Evolutionary conservation across 1,140 invertebrate genomes (phyloP).

Genomic region (Steinernema khuongi): DNA sequence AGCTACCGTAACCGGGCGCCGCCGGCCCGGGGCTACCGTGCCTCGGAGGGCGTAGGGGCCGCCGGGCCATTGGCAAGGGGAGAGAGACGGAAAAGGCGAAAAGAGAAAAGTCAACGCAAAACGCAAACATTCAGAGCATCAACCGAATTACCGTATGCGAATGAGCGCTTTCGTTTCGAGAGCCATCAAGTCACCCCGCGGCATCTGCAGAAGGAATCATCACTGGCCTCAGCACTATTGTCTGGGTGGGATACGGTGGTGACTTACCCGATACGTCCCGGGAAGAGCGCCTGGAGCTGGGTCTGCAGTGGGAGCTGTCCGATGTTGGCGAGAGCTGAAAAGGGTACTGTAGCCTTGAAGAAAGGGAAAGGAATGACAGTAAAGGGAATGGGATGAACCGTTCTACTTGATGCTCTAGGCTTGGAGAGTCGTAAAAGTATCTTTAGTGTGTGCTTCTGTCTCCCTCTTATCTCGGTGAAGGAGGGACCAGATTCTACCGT

Average conservation of each 20-base stretch:
- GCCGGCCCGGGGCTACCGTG: no score
- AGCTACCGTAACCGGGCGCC: not conserved
- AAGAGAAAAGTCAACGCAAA: conserved; percentile 8
- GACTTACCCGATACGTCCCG: conserved; percentile 42
- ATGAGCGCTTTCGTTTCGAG: conserved; percentile 16
- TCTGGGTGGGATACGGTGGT: conserved; percentile 10
- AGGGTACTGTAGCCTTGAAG: conserved; percentile 20
- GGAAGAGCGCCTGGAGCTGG: conserved; percentile 43
- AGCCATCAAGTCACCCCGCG: conserved; percentile 5
- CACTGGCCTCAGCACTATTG: conserved; percentile 16
- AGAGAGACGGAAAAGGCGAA: not conserved
- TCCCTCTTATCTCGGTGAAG: no score
- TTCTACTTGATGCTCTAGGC: no score
- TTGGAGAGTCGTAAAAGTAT: no score
- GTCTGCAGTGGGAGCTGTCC: conserved; percentile 40
- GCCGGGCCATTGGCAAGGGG: not conserved
- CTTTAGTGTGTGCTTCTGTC: no score
- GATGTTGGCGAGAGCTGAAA: conserved; percentile 40
- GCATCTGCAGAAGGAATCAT: conserved; percentile 12
- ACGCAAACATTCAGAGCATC: not conserved
- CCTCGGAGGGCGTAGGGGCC: no score
- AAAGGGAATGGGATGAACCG: no score
- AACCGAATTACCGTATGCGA: conserved; percentile 19
- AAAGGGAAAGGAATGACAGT: not conserved
- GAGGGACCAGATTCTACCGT: no score